Evolutionary conservation across 1,140 invertebrate genomes (phyloP).

Genomic region (Drosophila takahashii): DNA sequence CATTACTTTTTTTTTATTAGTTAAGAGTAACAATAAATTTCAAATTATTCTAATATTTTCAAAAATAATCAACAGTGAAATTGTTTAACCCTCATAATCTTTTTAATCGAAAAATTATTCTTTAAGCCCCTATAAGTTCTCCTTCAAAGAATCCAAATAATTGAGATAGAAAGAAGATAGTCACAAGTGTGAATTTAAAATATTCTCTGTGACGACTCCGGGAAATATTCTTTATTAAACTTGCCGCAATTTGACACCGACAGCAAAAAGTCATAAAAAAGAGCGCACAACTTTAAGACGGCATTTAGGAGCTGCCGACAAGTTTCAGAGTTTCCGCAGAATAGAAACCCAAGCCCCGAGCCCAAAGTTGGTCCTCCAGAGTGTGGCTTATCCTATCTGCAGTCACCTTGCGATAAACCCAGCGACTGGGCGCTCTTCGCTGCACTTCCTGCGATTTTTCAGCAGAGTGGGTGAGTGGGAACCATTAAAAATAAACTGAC

Average conservation of each 20-base stretch:
- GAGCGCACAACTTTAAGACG: conserved; percentile 64
- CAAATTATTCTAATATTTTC: too few relatives aligned
- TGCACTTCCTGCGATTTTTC: conserved; percentile 55
- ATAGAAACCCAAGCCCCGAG: conserved; percentile 43
- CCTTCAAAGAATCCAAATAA: background rate
- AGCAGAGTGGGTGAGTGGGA: conserved; percentile 78
- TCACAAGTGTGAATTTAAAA: conserved; percentile 33
- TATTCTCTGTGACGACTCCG: conserved; percentile 23
- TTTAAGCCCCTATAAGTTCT: too few relatives aligned
- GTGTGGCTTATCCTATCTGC: conserved; percentile 55
- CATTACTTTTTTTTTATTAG: too few relatives aligned
- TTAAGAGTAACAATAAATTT: too few relatives aligned
- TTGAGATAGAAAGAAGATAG: conserved; percentile 19
- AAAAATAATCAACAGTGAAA: too few relatives aligned
- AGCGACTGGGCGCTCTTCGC: conserved; percentile 41
- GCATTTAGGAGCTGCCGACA: conserved; percentile 72
- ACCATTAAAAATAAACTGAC: conserved; percentile 84
- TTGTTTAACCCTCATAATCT: background rate
- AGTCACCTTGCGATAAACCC: conserved; percentile 72
- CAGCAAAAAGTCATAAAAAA: conserved; percentile 65
- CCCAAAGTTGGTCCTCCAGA: conserved; percentile 3
- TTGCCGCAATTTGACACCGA: conserved; percentile 39
- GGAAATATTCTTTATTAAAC: conserved; percentile 45
- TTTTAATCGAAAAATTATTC: too few relatives aligned
- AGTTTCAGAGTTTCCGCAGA: conserved; percentile 76